phyloP scores from a whole-genome alignment of 1,140 invertebrate species.

The Mamestra configurata region DNA sequence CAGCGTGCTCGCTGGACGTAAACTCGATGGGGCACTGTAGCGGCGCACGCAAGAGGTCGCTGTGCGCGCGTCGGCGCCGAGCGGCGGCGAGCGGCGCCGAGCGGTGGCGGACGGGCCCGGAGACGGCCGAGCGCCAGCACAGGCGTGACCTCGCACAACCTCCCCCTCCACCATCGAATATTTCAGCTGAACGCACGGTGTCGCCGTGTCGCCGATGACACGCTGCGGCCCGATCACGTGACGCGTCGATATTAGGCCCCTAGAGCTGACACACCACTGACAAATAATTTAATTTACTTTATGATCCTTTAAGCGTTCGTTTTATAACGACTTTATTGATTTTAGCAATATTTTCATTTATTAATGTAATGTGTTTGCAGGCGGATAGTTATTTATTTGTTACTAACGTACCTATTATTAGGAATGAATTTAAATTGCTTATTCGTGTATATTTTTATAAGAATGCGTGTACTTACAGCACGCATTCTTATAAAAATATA shows the following conservation, averaged over 20 bases:
- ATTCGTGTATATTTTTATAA: too few species aligned
- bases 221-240: conserved; percentile 63
- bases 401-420: not conserved
- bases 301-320: conserved; percentile 26
- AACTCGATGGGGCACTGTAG: conserved; percentile 73
- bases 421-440: not conserved
- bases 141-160: conserved; percentile 82
- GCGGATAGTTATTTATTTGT: not conserved
- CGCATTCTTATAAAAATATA: too few species aligned
- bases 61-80: conserved; percentile 72
- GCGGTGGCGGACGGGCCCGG: conserved; percentile 62
- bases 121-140: conserved; percentile 62
- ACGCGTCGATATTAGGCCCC: conserved; percentile 58
- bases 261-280: conserved; percentile 1
- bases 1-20: conserved; percentile 81
- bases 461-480: too few species aligned
- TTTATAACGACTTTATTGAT: conserved; percentile 35
- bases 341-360: conserved; percentile 6
- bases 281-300: conserved; percentile 46
- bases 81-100: conserved; percentile 51
- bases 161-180: conserved; percentile 73
- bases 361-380: conserved; percentile 9
- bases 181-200: conserved; percentile 78
- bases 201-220: conserved; percentile 54
- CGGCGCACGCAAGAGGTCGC: conserved; percentile 80